phyloP scores from a whole-genome alignment of 2,888 invertebrate species.

The Ctenicera cuprea region DNA sequence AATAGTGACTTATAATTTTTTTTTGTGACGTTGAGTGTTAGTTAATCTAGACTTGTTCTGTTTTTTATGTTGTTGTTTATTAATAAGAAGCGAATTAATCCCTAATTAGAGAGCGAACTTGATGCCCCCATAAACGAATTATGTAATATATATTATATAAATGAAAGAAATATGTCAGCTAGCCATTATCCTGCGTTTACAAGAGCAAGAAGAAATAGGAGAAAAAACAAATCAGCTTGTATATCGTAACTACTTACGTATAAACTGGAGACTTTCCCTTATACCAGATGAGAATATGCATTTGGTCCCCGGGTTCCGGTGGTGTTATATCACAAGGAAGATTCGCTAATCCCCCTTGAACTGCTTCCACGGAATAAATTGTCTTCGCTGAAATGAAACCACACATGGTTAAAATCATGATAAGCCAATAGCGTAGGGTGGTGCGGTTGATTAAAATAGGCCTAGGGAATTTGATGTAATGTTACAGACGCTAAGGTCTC shows the following conservation, averaged over 20 bases:
- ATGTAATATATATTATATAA: too few species aligned
- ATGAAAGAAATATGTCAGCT: too few species aligned
- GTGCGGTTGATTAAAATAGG: constrained; percentile 26
- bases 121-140: too few species aligned
- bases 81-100: too few species aligned
- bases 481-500: constrained; percentile 6
- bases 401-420: constrained; percentile 30
- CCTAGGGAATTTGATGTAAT: constrained; percentile 14
- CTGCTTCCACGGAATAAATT: constrained; percentile 41
- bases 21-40: too few species aligned
- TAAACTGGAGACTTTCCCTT: constrained; percentile 44
- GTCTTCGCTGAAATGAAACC: constrained; percentile 40
- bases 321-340: constrained; percentile 50
- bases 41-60: too few species aligned
- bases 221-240: too few species aligned
- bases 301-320: constrained; percentile 42
- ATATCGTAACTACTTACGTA: constrained; percentile 40
- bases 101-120: too few species aligned
- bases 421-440: constrained; percentile 7
- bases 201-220: too few species aligned
- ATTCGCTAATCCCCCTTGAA: constrained; percentile 46
- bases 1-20: too few species aligned
- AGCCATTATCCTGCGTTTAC: too few species aligned
- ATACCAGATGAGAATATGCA: constrained; percentile 51
- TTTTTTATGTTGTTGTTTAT: too few species aligned